Conservation (phyloP, 2,888 invertebrate species). For the Torymus tubicola region DNA sequence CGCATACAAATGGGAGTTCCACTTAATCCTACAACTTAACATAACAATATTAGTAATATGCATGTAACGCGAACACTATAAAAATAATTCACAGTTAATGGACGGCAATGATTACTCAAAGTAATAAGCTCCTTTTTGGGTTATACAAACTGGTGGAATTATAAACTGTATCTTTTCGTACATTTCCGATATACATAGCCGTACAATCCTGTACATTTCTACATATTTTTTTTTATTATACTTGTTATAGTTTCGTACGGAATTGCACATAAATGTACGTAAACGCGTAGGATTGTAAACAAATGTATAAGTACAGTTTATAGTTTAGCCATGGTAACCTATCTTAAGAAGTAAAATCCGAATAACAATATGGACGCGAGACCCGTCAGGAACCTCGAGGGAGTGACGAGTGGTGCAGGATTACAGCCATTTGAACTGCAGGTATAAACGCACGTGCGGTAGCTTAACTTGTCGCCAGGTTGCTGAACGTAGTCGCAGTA, state of each 20-base stretch:
- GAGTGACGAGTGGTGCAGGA: slow-evolving; percentile 71
- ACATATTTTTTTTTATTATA: too few species aligned
- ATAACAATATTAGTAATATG: slow-evolving; percentile 10
- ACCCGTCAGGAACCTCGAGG: slow-evolving; percentile 30
- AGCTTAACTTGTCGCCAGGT: slow-evolving; percentile 89
- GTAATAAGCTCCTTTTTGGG: too few species aligned
- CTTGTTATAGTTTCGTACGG: too few species aligned
- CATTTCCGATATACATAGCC: too few species aligned
- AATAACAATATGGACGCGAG: slow-evolving; percentile 17
- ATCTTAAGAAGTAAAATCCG: slow-evolving; percentile 44
- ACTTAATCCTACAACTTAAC: slow-evolving; percentile 16
- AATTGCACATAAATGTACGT: too few species aligned
- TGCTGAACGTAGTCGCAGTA: slow-evolving; percentile 92
- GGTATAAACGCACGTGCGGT: slow-evolving; percentile 92
- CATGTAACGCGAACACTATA: slow-evolving; percentile 3
- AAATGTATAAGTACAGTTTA: too few species aligned
- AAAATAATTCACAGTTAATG: slow-evolving; percentile 28
- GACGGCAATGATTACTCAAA: slow-evolving; percentile 10
- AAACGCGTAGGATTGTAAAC: too few species aligned
- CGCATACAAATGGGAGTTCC: background rate
- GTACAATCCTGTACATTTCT: too few species aligned
- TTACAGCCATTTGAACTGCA: slow-evolving; percentile 92
- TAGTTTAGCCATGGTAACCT: background rate
- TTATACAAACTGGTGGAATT: background rate
- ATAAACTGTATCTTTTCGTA: too few species aligned